Evolutionary conservation across 2,888 invertebrate genomes (phyloP), one percentile per base, ranked within the genome.

Genomic region (Strigamia crassipes): DNA sequence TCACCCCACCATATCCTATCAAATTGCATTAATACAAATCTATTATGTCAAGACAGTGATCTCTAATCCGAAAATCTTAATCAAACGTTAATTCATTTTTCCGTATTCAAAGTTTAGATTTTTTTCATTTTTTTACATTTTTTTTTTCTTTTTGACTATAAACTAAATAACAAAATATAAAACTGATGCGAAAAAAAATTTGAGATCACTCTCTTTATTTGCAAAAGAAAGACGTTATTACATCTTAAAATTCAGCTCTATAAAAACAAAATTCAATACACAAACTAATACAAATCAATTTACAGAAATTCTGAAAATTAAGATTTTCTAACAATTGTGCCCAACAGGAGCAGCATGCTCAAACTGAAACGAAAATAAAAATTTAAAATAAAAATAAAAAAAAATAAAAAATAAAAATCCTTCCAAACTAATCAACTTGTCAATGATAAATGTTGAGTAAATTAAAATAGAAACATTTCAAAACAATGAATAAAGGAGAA

Each of bases 201-300:
- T 73, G 73, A 73, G 73, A 73, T 73, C 79, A 66, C 82, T 66
- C 42, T 51, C 31, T 46, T 51, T 80, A 80, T 80, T 51, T 80
- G 56, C 80, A 80, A 42, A 46, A 51, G 23, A 46, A 31, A 66
- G 61, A 10, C 21, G 18, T 23, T 23, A 56, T 81, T 56, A 81
- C 81, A 78, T 73, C 38, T 38, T 42, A 38, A 38, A 31, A 81
- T 34, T 42, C 56, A 56, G 15, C 56, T 56, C 18, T 73, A 31
- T 51, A 46, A 80, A 79, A 41, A 10, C 38, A 31, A 18, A 81
- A 73, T 80, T 80, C 31, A 73, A 81, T 38, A 13, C 41, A 38
- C 34, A 38, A 73, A 73, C 23, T 31, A 31, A 15, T 73, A 73
- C 73, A 73, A 73, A 73, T 73, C 56, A 31, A 31, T 73, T 73